Conservation (phyloP, 2,113 vertebrate species). For the Osmerus eperlanus region DNA sequence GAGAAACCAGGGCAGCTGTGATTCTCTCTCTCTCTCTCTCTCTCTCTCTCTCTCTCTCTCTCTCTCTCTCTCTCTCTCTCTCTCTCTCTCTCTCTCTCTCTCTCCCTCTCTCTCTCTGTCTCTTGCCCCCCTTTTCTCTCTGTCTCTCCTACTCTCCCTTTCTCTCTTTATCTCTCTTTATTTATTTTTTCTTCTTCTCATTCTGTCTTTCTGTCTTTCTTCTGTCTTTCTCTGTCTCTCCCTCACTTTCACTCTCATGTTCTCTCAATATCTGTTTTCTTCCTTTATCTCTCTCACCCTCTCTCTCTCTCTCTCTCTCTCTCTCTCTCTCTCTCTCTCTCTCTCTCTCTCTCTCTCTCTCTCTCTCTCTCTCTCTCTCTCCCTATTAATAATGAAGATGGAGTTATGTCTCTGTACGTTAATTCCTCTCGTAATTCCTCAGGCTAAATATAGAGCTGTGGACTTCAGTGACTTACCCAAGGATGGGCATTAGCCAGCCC, state of each 20-base stretch:
- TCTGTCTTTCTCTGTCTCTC: conserved; percentile 13
- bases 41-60: neutral
- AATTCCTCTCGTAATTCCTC: conserved; percentile 54
- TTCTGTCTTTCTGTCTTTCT: conserved; percentile 11
- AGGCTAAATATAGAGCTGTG: conserved; percentile 48
- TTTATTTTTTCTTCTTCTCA: neutral
- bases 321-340: neutral
- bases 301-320: neutral
- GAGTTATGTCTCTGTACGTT: conserved; percentile 52
- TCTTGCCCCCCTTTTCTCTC: conserved; percentile 3
- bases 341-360: conserved; percentile 16
- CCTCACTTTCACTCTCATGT: neutral
- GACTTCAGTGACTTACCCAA: conserved; percentile 43
- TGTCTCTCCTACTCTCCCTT: neutral
- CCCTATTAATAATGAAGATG: conserved; percentile 49
- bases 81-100: neutral
- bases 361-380: conserved; percentile 11
- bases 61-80: conserved; percentile 5
- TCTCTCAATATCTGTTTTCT: conserved; percentile 6
- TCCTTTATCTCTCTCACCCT: neutral
- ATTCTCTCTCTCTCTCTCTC: neutral
- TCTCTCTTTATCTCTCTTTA: neutral
- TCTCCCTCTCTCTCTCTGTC: neutral
- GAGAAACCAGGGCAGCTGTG: conserved; percentile 52
- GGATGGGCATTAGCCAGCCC: conserved; percentile 37